A percentile compares a stretch with the other conserved stretches of the same genome.
Conservation (phyloP, 2,888 invertebrate genomes). For the Mythimna loreyi region DNA sequence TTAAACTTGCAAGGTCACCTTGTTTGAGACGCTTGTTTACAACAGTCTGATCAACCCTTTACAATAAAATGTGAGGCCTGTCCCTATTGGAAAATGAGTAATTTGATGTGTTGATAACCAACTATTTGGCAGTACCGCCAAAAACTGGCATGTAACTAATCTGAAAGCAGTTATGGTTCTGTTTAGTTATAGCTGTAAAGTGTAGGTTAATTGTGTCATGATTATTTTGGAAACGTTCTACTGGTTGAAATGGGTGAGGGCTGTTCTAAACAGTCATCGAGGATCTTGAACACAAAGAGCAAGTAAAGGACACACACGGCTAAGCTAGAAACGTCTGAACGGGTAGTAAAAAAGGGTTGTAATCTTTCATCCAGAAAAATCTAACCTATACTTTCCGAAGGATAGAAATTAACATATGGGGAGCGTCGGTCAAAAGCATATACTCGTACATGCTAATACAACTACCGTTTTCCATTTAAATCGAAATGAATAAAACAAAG, state of each 20-base stretch:
- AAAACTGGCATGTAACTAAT: constrained; percentile 50
- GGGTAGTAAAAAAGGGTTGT: too few species aligned
- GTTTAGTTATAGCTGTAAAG: constrained; percentile 43
- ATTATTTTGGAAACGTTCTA: constrained; percentile 46
- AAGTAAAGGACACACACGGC: too few species aligned
- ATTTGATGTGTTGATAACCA: neutral
- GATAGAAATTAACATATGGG: too few species aligned
- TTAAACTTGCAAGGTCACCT: too few species aligned
- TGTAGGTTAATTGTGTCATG: constrained; percentile 50
- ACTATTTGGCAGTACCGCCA: constrained; percentile 57
- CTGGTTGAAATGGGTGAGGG: neutral
- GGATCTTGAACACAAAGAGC: too few species aligned
- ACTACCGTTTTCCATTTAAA: constrained; percentile 18
- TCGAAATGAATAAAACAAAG: constrained; percentile 18
- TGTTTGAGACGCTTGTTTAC: too few species aligned
- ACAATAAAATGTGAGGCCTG: neutral
- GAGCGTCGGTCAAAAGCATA: neutral
- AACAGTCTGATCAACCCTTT: too few species aligned
- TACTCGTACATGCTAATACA: neutral
- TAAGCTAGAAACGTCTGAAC: too few species aligned
- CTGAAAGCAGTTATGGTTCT: constrained; percentile 40
- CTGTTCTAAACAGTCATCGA: too few species aligned
- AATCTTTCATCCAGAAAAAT: too few species aligned
- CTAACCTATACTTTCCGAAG: too few species aligned
- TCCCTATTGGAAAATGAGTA: neutral